Evolutionary conservation across 2,113 vertebrate genomes (phyloP), one percentile per base, ranked within the genome.

Genomic region (Paradisaea rubra): DNA sequence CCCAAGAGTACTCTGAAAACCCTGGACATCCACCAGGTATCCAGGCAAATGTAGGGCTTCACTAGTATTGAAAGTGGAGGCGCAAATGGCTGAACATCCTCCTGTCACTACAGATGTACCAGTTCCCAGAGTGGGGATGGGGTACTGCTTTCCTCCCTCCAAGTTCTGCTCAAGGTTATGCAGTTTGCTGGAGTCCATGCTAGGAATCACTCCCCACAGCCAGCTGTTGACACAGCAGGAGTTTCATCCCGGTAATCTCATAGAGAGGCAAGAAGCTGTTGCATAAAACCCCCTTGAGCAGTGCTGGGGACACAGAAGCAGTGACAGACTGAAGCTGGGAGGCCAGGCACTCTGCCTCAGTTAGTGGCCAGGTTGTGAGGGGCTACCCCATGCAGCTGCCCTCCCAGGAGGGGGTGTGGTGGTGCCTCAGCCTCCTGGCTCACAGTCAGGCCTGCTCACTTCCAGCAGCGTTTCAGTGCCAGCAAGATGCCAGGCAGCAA

Each of bases 81-180:
- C 18, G 3, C 16, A 61, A 61, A 52, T 17, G 31, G 49, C 64
- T 52, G 45, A 69, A 47, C 23, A 47, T 6, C 57, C 37, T 85
- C 33, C 60, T 79, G 49, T 33, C 44, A 31, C 5, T 13, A 49
- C 8, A 41, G 66, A 54, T 10, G 39, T 15, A 24, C 33, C 23
- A 13, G 61, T 45, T 14, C 16, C 23, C 47, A 68, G 35, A 54
- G 19, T 2, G 1, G 39, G 47, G 19, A 35, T 7, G 19, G 16
- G 14, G 15, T 6, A 33, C 81, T 79, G 73, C 84, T 91, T 69
- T 93, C 87, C 87, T 64, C 44, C 65, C 91, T 84, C 81, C 49
- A 49, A 4, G 23, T 20, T 78, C 69, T 63, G 83, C 64, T 50
- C 23, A 20, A 0, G 0, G 15, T 70, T 54, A 41, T 2, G n/a